A percentile compares a stretch with the other conserved stretches of the same genome.
Evolutionary conservation across 2,888 invertebrate genomes (phyloP).

Genomic region (Euphydryas editha): DNA sequence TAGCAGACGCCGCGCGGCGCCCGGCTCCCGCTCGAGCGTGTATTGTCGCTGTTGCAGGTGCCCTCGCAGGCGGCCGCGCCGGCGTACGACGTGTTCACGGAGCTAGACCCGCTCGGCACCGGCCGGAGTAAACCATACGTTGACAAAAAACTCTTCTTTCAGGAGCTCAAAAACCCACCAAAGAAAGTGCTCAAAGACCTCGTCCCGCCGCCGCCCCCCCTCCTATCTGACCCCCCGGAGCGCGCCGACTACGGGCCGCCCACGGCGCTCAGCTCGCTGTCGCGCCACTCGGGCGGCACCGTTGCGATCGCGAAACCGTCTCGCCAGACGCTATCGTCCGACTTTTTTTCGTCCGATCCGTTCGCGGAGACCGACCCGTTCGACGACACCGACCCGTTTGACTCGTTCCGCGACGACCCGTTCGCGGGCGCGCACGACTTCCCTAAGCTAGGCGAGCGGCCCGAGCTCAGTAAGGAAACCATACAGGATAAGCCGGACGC

Average conservation of each 20-base stretch:
- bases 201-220: slow-evolving; percentile 77
- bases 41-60: slow-evolving; percentile 69
- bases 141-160: slow-evolving; percentile 98
- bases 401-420: slow-evolving; percentile 85
- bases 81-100: slow-evolving; percentile 94
- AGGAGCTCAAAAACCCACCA: slow-evolving; percentile 96
- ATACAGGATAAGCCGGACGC: slow-evolving; percentile 50
- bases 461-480: slow-evolving; percentile 54
- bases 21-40: background rate
- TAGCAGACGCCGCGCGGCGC: background rate
- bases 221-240: slow-evolving; percentile 58
- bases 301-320: slow-evolving; percentile 70
- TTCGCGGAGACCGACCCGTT: slow-evolving; percentile 89
- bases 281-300: slow-evolving; percentile 77
- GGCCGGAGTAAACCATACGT: slow-evolving; percentile 96
- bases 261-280: slow-evolving; percentile 77
- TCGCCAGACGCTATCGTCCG: slow-evolving; percentile 53
- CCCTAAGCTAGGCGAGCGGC: slow-evolving; percentile 63
- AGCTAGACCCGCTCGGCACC: slow-evolving; percentile 96
- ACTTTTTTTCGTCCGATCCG: slow-evolving; percentile 83
- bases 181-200: slow-evolving; percentile 96
- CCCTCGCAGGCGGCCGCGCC: slow-evolving; percentile 65
- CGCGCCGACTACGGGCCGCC: slow-evolving; percentile 65
- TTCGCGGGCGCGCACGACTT: slow-evolving; percentile 79
- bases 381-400: slow-evolving; percentile 87